Conservation (phyloP, 2,888 invertebrate genomes). For the Platycheirus rosarum region DNA sequence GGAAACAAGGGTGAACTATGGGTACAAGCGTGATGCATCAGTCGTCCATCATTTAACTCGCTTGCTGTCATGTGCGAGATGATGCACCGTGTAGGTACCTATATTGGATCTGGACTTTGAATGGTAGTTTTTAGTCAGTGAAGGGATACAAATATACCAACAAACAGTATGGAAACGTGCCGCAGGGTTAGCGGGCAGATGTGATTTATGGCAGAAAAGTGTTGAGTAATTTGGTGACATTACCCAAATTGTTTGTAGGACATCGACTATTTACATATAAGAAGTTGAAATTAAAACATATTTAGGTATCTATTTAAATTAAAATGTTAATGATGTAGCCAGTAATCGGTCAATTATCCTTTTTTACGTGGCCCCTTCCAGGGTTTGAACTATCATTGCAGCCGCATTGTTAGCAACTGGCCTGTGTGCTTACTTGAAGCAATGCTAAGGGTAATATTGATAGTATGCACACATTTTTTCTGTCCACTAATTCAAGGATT, state of each 20-base stretch:
- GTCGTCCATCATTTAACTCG: constrained; percentile 54
- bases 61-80: constrained; percentile 46
- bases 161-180: constrained; percentile 16
- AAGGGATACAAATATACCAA: constrained; percentile 14
- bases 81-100: constrained; percentile 65
- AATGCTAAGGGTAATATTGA: too few species aligned
- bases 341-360: too few species aligned
- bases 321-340: too few species aligned
- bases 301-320: too few species aligned
- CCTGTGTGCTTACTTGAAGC: too few species aligned
- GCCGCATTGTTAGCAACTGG: too few species aligned
- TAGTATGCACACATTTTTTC: too few species aligned
- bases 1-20: constrained; percentile 68
- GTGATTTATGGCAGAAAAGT: constrained; percentile 68
- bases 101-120: constrained; percentile 11
- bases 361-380: too few species aligned
- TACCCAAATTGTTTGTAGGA: constrained; percentile 50
- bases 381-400: too few species aligned
- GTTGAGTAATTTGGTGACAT: constrained; percentile 67
- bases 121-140: constrained; percentile 10
- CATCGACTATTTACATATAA: too few species aligned
- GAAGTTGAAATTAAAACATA: too few species aligned
- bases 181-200: constrained; percentile 53
- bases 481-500: too few species aligned
- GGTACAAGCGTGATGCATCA: constrained; percentile 51